Percentiles rank a stretch among this genome's conserved stretches.
Conservation (phyloP, 1,140 invertebrate genomes). For the Pantala flavescens region DNA sequence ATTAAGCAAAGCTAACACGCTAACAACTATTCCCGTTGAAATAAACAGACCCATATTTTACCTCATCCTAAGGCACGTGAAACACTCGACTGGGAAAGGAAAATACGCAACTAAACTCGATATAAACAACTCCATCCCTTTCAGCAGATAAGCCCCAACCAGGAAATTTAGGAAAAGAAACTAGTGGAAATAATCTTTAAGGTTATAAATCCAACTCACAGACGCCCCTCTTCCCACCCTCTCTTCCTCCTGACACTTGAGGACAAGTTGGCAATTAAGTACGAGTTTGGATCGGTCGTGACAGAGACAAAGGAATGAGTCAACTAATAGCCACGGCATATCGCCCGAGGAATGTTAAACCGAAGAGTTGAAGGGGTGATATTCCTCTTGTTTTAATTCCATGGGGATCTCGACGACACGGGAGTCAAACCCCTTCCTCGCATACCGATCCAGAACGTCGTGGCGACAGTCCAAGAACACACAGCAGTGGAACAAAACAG, state of each 20-base stretch:
- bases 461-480: not conserved
- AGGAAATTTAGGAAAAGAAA: too few species aligned
- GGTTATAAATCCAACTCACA: too few species aligned
- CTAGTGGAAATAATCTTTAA: too few species aligned
- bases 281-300: not conserved
- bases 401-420: not conserved
- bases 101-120: too few species aligned
- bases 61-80: too few species aligned
- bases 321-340: constrained; percentile 8
- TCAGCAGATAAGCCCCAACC: too few species aligned
- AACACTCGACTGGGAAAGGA: too few species aligned
- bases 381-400: not conserved
- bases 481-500: not conserved
- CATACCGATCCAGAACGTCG: not conserved
- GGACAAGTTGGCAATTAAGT: constrained; percentile 4
- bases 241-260: not conserved
- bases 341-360: constrained; percentile 7
- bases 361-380: not conserved
- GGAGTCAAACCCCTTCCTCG: not conserved
- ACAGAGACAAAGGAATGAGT: constrained; percentile 9
- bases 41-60: too few species aligned
- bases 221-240: not conserved
- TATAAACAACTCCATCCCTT: too few species aligned
- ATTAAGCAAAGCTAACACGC: too few species aligned
- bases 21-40: too few species aligned